Percentiles rank a stretch among this genome's conserved stretches.
phyloP scores from a whole-genome alignment of 2,113 vertebrate species.

The Brienomyrus brachyistius region DNA sequence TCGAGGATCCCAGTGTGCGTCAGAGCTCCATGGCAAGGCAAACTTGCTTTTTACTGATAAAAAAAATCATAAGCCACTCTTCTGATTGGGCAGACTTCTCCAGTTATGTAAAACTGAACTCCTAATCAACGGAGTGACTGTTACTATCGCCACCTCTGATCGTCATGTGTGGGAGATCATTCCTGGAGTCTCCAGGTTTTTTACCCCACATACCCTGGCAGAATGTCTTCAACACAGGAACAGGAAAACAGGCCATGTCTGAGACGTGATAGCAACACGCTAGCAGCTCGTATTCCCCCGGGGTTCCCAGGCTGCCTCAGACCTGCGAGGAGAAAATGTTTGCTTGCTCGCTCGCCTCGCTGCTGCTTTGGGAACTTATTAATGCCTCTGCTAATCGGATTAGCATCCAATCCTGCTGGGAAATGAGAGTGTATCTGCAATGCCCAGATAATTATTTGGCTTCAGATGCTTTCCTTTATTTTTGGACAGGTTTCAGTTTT shows the following conservation, averaged over 20 bases:
- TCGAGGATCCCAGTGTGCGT: constrained; percentile 37
- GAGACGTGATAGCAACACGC: not conserved
- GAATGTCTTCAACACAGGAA: not conserved
- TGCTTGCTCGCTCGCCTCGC: constrained; percentile 42
- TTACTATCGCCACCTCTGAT: constrained; percentile 3
- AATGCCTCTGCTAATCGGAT: constrained; percentile 64
- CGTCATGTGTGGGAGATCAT: not conserved
- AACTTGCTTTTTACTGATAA: constrained; percentile 6
- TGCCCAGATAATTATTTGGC: constrained; percentile 56
- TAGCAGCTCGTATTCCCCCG: constrained; percentile 29
- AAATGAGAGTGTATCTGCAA: constrained; percentile 59
- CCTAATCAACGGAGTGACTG: constrained; percentile 18
- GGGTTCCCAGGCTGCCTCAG: constrained; percentile 45
- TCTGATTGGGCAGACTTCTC: not conserved
- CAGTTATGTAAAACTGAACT: constrained; percentile 21
- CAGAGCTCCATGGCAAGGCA: constrained; percentile 38
- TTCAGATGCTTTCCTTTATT: constrained; percentile 50
- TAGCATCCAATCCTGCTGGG: constrained; percentile 60
- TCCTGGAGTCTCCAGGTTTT: not conserved
- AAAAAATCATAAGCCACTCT: constrained; percentile 14
- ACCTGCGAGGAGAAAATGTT: constrained; percentile 46
- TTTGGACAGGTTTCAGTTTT: constrained; percentile 29
- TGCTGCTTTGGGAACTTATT: constrained; percentile 51
- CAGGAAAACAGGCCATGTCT: not conserved
- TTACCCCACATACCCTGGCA: not conserved